Percentiles rank a stretch among this genome's conserved stretches.
phyloP scores from a whole-genome alignment of 2,797 vertebrate genomes.

The Distichodus sexfasciatus region DNA sequence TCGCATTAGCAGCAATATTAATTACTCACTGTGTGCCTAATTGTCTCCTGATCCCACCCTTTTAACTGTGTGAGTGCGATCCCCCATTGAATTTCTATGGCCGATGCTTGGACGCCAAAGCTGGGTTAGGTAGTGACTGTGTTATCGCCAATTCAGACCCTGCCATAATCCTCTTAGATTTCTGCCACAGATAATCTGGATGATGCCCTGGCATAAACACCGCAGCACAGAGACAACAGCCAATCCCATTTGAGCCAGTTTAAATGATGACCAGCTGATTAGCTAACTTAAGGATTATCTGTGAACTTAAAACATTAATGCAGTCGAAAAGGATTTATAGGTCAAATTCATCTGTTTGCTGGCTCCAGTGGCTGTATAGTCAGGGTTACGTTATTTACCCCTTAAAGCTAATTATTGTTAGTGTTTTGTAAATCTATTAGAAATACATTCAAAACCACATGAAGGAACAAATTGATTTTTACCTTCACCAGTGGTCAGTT shows the following conservation, averaged over 20 bases:
- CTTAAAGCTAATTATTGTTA: too few relatives aligned
- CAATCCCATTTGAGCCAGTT: neutral
- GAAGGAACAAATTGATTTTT: too few relatives aligned
- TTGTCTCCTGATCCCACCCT: constrained; percentile 50
- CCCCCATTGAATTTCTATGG: neutral
- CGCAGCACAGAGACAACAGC: neutral
- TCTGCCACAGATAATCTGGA: constrained; percentile 56
- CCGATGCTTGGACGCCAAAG: neutral
- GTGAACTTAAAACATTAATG: too few relatives aligned
- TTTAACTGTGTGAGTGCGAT: neutral
- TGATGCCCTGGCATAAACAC: constrained; percentile 19
- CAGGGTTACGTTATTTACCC: too few relatives aligned
- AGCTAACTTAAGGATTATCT: too few relatives aligned
- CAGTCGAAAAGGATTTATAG: too few relatives aligned
- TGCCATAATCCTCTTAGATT: constrained; percentile 63
- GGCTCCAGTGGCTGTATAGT: too few relatives aligned
- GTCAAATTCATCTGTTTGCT: too few relatives aligned
- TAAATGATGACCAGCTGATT: too few relatives aligned
- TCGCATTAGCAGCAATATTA: constrained; percentile 67
- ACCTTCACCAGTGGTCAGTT: too few relatives aligned
- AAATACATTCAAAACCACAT: too few relatives aligned
- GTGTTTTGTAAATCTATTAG: too few relatives aligned
- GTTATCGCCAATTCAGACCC: constrained; percentile 56
- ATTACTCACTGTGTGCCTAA: constrained; percentile 60
- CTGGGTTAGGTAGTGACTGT: constrained; percentile 39